Conservation (phyloP, 2,113 vertebrate genomes). For the Dicerorhinus sumatrensis region DNA sequence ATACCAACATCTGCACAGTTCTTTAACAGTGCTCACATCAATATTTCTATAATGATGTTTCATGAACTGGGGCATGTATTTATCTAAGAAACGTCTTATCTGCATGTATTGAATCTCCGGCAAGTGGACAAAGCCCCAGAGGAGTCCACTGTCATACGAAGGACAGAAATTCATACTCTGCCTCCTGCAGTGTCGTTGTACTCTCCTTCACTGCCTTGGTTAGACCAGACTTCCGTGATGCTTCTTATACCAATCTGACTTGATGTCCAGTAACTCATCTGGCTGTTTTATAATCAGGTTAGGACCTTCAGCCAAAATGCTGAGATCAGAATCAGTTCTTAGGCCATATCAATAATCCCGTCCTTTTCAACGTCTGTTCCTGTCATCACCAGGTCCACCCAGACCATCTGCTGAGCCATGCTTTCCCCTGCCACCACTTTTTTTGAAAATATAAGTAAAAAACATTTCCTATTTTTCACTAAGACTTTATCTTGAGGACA, state of each 20-base stretch:
- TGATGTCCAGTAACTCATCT: constrained; percentile 93
- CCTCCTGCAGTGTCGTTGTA: constrained; percentile 93
- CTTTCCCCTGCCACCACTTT: too few species aligned
- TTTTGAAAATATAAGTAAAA: too few species aligned
- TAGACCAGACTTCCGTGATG: constrained; percentile 98
- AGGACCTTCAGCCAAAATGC: constrained; percentile 86
- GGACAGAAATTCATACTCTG: constrained; percentile 97
- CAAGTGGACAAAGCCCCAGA: constrained; percentile 95
- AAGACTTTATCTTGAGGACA: too few species aligned
- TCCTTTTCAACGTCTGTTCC: too few species aligned
- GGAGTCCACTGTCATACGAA: constrained; percentile 96
- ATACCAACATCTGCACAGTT: constrained; percentile 98
- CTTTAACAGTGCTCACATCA: constrained; percentile 99
- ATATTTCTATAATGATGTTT: constrained; percentile 94
- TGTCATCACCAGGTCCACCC: too few species aligned
- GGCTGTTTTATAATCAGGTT: constrained; percentile 97
- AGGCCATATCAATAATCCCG: too few species aligned
- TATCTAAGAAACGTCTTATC: constrained; percentile 96
- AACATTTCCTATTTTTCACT: too few species aligned
- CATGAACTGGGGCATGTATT: constrained; percentile 99
- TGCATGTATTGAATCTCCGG: constrained; percentile 94
- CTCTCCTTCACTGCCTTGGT: constrained; percentile 96
- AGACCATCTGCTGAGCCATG: too few species aligned
- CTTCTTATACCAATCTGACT: constrained; percentile 98
- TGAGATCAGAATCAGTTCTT: too few species aligned